Evolutionary conservation across 1,140 invertebrate genomes (phyloP), one percentile per base, ranked within the genome.

Genomic region (Neodiprion virginianus): DNA sequence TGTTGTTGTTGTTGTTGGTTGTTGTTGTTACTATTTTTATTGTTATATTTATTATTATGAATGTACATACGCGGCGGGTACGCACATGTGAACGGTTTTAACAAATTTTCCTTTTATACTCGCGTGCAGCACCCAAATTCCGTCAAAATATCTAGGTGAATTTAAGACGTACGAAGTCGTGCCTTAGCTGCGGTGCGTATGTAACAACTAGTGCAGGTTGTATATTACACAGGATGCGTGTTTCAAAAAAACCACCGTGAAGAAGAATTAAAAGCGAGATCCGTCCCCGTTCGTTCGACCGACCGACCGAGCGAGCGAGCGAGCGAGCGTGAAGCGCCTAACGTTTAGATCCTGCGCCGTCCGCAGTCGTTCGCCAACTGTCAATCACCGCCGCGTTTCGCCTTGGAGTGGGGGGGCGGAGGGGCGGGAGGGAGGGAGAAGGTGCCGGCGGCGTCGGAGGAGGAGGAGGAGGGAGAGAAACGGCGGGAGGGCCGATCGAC

Each of bases 301-400:
- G 69, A 61, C n/a, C 69, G 70, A 23, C 69, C 67, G 61, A 66
- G 7, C 49, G 17, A 48, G 11, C 53, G 48, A 69, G 21, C 71
- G 71, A 74, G 28, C 61, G 77, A 81, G 76, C 77, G 76, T 66
- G 28, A 73, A 82, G 81, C 79, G 78, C 78, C 78, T 80, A 83
- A 82, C 86, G 79, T 86, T 82, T 80, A 88, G 90, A 87, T 90
- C 90, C 89, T 91, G 89, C 90, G 90, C 89, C 89, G 85, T 90
- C 90, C 89, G 90, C 90, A 90, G 90, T 90, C 90, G 90, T 91
- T 90, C 90, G 90, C 90, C 89, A 91, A 91, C 91, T 91, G 91
- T 91, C 91, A 91, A 91, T 91, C 91, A 91, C 89, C 86, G 88
- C 86, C 76, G 86, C 71, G 75, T 77, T 82, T 83, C 83, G 82